Conservation (phyloP, 2,113 vertebrate species). For the Tetrax tetrax region DNA sequence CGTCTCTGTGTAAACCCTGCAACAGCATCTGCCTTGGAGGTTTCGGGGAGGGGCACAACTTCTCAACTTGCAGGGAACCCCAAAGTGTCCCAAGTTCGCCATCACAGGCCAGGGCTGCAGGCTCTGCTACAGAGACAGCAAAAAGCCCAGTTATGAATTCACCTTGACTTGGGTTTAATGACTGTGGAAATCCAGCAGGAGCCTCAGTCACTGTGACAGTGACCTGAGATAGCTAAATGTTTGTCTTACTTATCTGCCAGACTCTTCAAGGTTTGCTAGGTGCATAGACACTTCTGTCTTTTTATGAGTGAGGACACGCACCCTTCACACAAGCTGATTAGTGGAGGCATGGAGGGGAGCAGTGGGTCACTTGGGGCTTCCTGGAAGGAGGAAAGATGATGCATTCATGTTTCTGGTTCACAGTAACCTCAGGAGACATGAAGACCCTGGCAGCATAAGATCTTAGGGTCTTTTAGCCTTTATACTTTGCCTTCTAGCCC, state of each 20-base stretch:
- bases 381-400: background rate
- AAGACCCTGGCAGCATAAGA: background rate
- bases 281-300: background rate
- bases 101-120: background rate
- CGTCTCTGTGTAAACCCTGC: background rate
- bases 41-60: background rate
- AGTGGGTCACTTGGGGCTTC: background rate
- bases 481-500: background rate
- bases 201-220: background rate
- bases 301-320: fast-evolving
- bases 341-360: background rate
- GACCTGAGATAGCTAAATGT: background rate
- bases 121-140: background rate
- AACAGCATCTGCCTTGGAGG: background rate
- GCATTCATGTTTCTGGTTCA: background rate
- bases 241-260: background rate
- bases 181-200: background rate
- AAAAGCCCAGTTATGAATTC: background rate
- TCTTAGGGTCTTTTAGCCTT: background rate
- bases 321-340: background rate
- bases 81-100: background rate
- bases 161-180: background rate
- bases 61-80: background rate
- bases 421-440: fast-evolving
- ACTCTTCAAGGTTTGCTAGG: background rate